Base-by-base conservation (phyloP, 2,113 vertebrate species). In the Nothoprocta perdicaria region DNA sequence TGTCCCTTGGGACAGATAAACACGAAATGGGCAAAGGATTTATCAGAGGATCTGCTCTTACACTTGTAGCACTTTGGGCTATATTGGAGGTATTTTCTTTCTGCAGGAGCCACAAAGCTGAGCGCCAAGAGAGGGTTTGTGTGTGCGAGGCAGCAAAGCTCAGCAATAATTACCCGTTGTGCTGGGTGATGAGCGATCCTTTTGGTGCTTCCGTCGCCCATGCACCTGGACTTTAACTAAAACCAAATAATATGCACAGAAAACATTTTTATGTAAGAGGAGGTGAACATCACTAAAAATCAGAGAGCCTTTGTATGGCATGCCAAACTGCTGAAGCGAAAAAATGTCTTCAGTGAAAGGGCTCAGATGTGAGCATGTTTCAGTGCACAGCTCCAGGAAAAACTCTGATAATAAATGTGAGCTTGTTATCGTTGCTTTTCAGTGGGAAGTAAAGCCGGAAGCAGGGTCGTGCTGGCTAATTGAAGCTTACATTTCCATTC, bases 301-400 rank as follows among this genome's bases (percentile, higher is more conserved):
- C 97, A 98, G 97, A 98, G 97, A 94, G 96, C 95, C 97, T 98
- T 98, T 98, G 97, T 98, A 95, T 48, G 93, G 98, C 97, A 97
- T 96, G 98, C 97, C 98, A 98, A 97, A 97, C 94, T 96, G 95
- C 97, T 97, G 97, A 96, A 97, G 96, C 95, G 93, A 97, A 94
- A 89, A 96, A 97, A 96, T 92, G 96, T 96, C 96, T 95, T 85
- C 67, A 95, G 94, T 96, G 93, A 97, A 97, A 97, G 95, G 97
- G 94, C 97, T 98, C 97, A 96, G 97, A 97, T 96, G 97, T 71
- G 94, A 95, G 96, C 95, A 57, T 94, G 96, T 97, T 94, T 96
- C 95, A 95, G 88, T 90, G 80, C 63, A 93, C 97, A 93, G 96
- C 97, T 97, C 97, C 87, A 91, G 91, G 96, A 93, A 94, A 96